Base-by-base conservation (phyloP, 2,113 vertebrate genomes). In the Telmatochromis sp. region DNA sequence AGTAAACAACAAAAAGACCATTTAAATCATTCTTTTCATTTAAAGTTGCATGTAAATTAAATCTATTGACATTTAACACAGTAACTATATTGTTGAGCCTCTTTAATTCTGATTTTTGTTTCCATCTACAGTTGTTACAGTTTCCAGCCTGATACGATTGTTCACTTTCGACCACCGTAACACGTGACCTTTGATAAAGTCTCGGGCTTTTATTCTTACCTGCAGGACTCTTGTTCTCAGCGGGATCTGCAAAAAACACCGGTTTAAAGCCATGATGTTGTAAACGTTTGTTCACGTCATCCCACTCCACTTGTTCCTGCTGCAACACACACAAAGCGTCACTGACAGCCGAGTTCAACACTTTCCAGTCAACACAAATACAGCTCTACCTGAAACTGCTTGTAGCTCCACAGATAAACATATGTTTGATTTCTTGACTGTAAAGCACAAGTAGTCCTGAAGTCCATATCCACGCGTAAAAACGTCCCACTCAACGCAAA, bases 221-320 rank as follows among this genome's bases (percentile, higher is more conserved):
- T 88, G 96, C 68, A 3, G 87, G 28, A 63, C 94, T 96, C 92
- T 91, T 94, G 58, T 95, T 96, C 83, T 94, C 94, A 2, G 93
- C 91, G 2, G 96, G 95, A 63, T 90, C 95, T 17, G 95, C 87
- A 57, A 98, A 93, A n/a, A 37, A 90, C 75, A 98, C 94, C 0
- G 97, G 95, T 84, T 96, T 96, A 87, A 98, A 97, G 1, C 98
- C 98, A 55, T 91, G 97, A 2, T 68, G 95, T 92, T 94, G 91
- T 84, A 99, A 91, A 0, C 97, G 82, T 45, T 94, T 93, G 82
- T 98, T 99, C 71, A 98, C 75, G 5, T 82, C 91, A 6, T 97
- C 96, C 98, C 98, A 99, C 71, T 98, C 97, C 10, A 92, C 91
- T 94, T 96, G 96, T 84, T 98, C 98, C 93, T 92, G 88, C 96